Evolutionary conservation across 2,113 vertebrate genomes (phyloP).

Genomic region (Podiceps cristatus): DNA sequence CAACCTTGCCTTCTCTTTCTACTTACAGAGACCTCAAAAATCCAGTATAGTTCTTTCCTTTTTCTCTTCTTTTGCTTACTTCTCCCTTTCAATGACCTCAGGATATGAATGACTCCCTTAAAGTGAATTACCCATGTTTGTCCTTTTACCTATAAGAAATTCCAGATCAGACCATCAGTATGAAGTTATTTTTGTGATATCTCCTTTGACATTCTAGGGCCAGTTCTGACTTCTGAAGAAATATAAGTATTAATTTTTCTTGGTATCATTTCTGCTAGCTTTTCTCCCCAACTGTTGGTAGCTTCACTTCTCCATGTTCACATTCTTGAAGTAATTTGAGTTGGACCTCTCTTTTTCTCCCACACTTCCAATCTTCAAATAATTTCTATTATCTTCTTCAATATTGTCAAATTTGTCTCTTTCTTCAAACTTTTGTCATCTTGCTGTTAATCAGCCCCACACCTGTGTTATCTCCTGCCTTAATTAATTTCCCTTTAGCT

Average conservation of each 20-base stretch:
- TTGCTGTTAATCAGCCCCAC: background rate
- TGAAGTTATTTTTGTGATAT: background rate
- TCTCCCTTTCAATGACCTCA: background rate
- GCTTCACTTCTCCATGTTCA: background rate
- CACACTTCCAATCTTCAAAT: background rate
- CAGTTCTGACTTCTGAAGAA: background rate
- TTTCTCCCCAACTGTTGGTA: background rate
- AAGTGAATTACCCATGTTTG: background rate
- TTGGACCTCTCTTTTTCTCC: background rate
- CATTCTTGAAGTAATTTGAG: background rate
- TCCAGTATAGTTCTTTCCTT: background rate
- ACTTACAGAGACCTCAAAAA: background rate
- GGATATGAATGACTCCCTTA: background rate
- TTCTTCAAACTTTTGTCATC: background rate
- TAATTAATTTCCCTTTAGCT: background rate
- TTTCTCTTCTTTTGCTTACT: background rate
- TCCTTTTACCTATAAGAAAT: background rate
- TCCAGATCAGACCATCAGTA: rapidly evolving
- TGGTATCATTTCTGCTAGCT: background rate
- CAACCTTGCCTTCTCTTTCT: background rate
- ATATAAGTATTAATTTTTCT: background rate
- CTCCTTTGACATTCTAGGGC: background rate
- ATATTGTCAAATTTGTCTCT: background rate
- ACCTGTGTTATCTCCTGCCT: background rate
- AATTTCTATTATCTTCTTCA: background rate